Percentiles rank a stretch among this genome's conserved stretches.
Conservation (phyloP, 2,797 vertebrate genomes). For the Gorsachius magnificus region DNA sequence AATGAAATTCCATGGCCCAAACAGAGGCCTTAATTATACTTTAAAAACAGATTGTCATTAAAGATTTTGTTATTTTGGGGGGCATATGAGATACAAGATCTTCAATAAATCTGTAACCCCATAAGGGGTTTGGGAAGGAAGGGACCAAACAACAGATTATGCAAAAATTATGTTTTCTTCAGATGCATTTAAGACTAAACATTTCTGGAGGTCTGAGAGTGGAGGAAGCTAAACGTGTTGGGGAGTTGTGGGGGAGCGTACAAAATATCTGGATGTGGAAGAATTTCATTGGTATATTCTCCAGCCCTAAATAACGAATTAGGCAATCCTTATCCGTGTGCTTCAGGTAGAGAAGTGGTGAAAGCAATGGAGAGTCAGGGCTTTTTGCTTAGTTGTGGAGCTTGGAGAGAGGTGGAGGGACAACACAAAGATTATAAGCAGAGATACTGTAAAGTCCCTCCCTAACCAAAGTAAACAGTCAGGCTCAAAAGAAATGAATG, state of each 20-base stretch:
- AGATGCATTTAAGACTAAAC: background rate
- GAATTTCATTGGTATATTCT: background rate
- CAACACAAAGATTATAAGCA: background rate
- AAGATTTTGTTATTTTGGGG: background rate
- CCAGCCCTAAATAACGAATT: background rate
- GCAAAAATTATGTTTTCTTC: background rate
- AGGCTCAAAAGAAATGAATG: background rate
- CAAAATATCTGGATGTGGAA: background rate
- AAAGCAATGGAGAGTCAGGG: background rate
- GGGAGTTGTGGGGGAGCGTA: fast-evolving
- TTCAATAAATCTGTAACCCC: background rate
- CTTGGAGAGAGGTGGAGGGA: background rate
- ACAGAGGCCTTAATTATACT: background rate
- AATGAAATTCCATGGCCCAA: constrained; percentile 25
- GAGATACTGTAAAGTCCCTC: background rate
- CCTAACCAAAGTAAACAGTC: background rate
- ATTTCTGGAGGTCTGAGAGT: background rate
- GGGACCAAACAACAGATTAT: background rate
- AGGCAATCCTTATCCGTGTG: background rate
- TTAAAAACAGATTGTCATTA: background rate
- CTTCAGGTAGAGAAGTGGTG: background rate
- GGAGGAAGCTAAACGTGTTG: background rate
- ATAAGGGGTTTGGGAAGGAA: background rate
- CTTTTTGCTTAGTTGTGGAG: background rate
- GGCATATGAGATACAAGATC: background rate